Evolutionary conservation across 2,113 vertebrate species (phyloP), one percentile per base, ranked within the genome.

Genomic region (Platichthys flesus): DNA sequence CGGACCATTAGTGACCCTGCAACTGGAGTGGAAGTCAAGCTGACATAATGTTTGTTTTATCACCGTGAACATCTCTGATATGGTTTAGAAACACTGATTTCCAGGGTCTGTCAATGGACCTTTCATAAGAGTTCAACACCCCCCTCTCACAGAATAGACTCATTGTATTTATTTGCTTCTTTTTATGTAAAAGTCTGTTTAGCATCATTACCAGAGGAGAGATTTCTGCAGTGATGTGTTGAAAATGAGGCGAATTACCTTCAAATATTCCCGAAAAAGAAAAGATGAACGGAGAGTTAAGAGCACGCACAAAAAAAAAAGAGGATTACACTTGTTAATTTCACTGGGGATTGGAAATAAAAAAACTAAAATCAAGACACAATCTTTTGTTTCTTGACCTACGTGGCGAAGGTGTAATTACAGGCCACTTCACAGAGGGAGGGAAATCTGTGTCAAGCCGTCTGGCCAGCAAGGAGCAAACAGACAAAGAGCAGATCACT

Each of bases 361-460:
- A n/a, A 49, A 49, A 49, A 49, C 16, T 16, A 9, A 54, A 42
- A 35, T 51, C n/a, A 66, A 66, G 45, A 69, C 56, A 45, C 61
- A 56, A 70, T 31, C 26, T 57, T 21, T 60, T 47, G 18, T 16
- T 65, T 78, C 58, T 52, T 52, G 9, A 66, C 42, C 49, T 62
- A 47, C 6, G 21, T 74, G 71, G 21, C 24, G 20, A 63, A 65
- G 15, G 35, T 54, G 51, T 68, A 57, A 78, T 78, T 72, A 66
- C 55, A 52, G 13, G 52, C 14, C 52, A 73, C 10, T 54, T 64
- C 9, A 61, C 15, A 47, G 40, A 7, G 1, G 15, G 4, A 28
- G 35, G 60, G 2, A 1, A 55, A 35, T 52, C 13, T 76, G 77
- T 69, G 35, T 71, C 18, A 37, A 66, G 70, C 74, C 0, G 5